phyloP scores from a whole-genome alignment of 2,797 vertebrate genomes.

The Alca torda region DNA sequence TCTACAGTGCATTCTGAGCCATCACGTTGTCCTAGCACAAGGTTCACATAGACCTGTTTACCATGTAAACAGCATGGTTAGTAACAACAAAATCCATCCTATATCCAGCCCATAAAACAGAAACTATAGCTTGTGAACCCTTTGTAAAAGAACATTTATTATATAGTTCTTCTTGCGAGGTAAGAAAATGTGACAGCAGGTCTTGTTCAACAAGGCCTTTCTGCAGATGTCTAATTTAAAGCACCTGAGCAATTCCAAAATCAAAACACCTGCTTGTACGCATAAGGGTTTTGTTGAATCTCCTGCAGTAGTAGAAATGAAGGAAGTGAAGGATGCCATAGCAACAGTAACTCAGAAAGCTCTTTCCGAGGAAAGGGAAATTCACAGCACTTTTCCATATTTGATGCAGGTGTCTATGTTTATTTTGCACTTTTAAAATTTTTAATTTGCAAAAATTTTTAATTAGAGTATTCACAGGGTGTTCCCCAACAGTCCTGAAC shows the following conservation, averaged over 20 bases:
- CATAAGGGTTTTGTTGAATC: not conserved
- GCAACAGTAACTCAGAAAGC: conserved; percentile 31
- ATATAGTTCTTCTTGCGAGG: not conserved
- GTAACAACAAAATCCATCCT: not conserved
- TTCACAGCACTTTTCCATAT: not conserved
- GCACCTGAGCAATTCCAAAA: not conserved
- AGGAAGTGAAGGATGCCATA: conserved; percentile 27
- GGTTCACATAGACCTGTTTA: not conserved
- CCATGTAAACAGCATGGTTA: not conserved
- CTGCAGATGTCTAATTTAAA: not conserved
- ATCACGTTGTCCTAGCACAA: not conserved
- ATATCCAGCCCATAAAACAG: not conserved
- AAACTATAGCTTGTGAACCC: not conserved
- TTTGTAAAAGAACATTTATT: not conserved
- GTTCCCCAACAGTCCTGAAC: not conserved
- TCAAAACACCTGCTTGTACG: not conserved
- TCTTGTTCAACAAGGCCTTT: not conserved
- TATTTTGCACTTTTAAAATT: not conserved
- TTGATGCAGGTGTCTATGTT: not conserved
- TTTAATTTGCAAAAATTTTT: not conserved
- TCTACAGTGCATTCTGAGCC: not conserved
- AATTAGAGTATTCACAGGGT: not conserved
- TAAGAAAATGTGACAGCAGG: not conserved
- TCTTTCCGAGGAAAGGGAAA: not conserved
- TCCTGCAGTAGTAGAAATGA: not conserved